Base-by-base conservation (phyloP, 2,797 vertebrate genomes). In the Smutsia temminckii region DNA sequence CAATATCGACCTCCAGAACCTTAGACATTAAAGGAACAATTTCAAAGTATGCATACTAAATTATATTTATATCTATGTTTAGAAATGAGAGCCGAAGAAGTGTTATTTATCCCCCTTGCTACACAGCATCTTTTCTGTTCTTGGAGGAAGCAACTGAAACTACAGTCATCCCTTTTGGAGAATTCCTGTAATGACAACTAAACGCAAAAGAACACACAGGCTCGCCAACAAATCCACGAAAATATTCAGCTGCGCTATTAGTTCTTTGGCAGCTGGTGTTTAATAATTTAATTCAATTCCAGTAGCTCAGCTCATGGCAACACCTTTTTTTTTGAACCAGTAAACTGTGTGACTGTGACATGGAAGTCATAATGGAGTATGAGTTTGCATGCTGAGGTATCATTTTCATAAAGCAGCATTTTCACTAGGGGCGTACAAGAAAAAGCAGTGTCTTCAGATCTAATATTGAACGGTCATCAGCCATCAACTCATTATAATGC, bases 271-370 rank as follows among this genome's bases (percentile, higher is more conserved):
- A 98, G 96, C 95, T 98, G 98, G 95, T 97, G 89, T 92, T 97
- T 97, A 91, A 96, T 97, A 97, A 98, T 97, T 97, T 97, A 97
- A 98, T 98, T 98, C 97, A 75, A 96, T 97, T 98, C 97, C 95
- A 98, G 97, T 97, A 97, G 92, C 5, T 5, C 61, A 94, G 85
- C 87, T 46, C 95, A 97, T 97, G 97, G 97, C 96, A 97, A 96
- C 91, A 94, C 88, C 95, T 64, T 46, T 51, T 66, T 66, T 92
- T 93, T 75, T 53, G 91, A 98, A 97, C 89, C 95, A 97, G 96
- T 96, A 97, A 97, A 98, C 97, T 94, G 53, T 97, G 94, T 96
- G 97, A 96, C 97, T 96, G 96, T 92, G 95, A 97, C 97, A 97
- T 93, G 16, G 12, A 97, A 95, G 94, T 95, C 97, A 83, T 96